Evolutionary conservation across 2,888 invertebrate genomes (phyloP), one percentile per base, ranked within the genome.

Genomic region (Lomographa bimaculata): DNA sequence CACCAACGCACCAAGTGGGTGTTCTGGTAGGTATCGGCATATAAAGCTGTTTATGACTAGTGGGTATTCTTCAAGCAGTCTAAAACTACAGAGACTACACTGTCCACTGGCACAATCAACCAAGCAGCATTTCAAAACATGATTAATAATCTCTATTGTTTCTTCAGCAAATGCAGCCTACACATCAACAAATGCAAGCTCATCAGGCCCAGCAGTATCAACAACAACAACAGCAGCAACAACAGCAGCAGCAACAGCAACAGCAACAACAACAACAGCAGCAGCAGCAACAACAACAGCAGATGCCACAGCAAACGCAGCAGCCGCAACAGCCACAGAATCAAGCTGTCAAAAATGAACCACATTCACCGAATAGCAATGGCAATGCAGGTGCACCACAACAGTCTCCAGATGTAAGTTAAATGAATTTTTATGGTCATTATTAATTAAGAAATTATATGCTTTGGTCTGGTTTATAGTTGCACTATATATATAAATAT

Each of bases 331-430:
- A 77, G 10, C 81, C 79, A 32, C 52, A 50, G 12, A 52, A 43
- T 27, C 53, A 47, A 40, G 32, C 21, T 25, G 30, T 34, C 7
- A 89, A 87, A 60, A 74, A 78, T 56, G 91, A 90, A 47, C 91
- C 87, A 47, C 90, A 89, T 40, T 75, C 89, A 7, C 69, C 83
- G n/a, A 82, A 76, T 48, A 79, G 66, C 53, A 87, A 81, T 68
- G 80, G 80, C 45, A 82, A 70, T 54, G 65, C 83, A 40, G 85
- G 80, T 54, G 74, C 75, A 62, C 84, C 82, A 40, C 82, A 77
- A 49, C 84, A 78, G 46, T 76, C 79, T 8, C 71, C 82, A 38
- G 87, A 86, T 74, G 86, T 85, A 72, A 75, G 66, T 71, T 16
- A 7, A n/a, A n/a, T n/a, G n/a, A n/a, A n/a, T n/a, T n/a, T n/a